Base-by-base conservation (phyloP, 2,113 vertebrate species). In the Synodontis membranacea region DNA sequence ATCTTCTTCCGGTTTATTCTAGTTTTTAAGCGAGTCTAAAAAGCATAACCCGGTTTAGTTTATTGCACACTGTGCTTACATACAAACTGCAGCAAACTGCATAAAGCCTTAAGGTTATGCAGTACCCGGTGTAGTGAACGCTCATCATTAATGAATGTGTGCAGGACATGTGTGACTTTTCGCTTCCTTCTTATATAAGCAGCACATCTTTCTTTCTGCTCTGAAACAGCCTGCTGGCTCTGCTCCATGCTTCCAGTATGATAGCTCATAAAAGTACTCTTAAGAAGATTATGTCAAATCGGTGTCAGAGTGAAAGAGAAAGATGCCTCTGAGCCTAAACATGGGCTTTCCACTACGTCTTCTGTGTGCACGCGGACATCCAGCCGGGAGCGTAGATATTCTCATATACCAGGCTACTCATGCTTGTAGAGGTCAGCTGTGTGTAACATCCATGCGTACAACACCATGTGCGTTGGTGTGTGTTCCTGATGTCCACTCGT, bases 191-290 rank as follows among this genome's bases (percentile, higher is more conserved):
- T 31, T 75, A 84, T 39, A 58, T 44, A 60, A 84, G 39, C 37
- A 75, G 15, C 52, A 84, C 46, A 34, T 72, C 50, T 56, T 34
- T 74, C 28, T 39, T 39, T 58, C 7, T 44, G 50, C 28, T 39
- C 10, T 60, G 25, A 17, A 58, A 42, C 31, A 72, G 81, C 60
- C 31, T 54, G 31, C 66, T 84, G 64, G 39, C 68, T 74, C 66
- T 28, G 12, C 37, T 84, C 50, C 68, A 46, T 60, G 11, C 23
- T 21, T 58, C 23, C 68, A 46, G 31, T 5, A 60, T 72, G 52
- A 75, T 75, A 44, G 39, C 52, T 75, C 25, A 15, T 70, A 84
- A 84, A 84, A 46, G 83, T 37, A 68, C 31, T 68, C 15, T 37
- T 68, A 68, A 37, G 83, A 75, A 9, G 44, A 84, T 84, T 74